Base-by-base conservation (phyloP, 2,888 invertebrate species). In the Pterostichus madidus region DNA sequence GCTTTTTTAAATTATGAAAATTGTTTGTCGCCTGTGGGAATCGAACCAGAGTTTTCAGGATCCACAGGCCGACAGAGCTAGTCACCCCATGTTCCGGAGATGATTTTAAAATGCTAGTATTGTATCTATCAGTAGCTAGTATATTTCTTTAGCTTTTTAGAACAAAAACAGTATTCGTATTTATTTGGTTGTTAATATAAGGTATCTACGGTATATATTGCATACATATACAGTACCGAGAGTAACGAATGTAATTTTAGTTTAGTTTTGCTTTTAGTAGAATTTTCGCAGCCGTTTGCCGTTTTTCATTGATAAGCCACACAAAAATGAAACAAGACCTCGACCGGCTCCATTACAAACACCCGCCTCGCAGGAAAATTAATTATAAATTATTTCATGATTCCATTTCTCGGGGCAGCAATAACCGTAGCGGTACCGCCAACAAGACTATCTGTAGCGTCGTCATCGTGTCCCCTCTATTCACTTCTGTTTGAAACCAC, bases 241-340 rank as follows among this genome's bases (percentile, higher is more conserved):
- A 24, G 24, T 24, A 24, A 24, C 64, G 64, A 64, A 64, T 71
- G 68, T 24, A 71, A 64, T 64, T 71, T 17, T 44, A 71, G 68
- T 71, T 44, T 17, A 71, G 68, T 71, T n/a, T 71, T n/a, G 11
- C 13, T 13, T 56, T 56, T 56, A 56, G 56, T 56, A 13, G 5
- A 39, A 71, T 71, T 71, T 71, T 71, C 68, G 68, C 68, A 24
- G 17, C 11, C 68, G 68, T 71, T 64, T 17, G 68, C 44, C 68
- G 68, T 71, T 71, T 71, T 71, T 71, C 68, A 71, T 71, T 71
- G 68, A 71, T 71, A 71, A 71, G 68, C 68, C 68, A 17, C 39
- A 17, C 68, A 71, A 71, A 71, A 71, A 71, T 71, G 68, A 71
- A 71, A 71, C 68, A 71, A 71, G 64, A 64, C 64, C 64, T 8